Evolutionary conservation across 1,140 invertebrate species (phyloP), one percentile per base, ranked within the genome.

Genomic region (Macrostomum lignano): DNA sequence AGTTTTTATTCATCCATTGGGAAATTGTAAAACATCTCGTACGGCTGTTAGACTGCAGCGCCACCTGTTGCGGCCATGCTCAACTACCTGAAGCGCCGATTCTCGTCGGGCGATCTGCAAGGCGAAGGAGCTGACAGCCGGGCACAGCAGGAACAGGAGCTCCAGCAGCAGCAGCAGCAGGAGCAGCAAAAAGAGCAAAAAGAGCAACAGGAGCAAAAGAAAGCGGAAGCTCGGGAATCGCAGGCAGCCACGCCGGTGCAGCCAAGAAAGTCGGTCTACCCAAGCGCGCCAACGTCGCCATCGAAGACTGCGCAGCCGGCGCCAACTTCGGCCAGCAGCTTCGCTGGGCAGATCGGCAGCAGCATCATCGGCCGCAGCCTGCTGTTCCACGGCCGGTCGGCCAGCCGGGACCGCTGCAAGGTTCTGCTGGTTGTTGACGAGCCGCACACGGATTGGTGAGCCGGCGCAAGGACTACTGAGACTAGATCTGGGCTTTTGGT

Each of bases 371-470:
- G 41, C 41, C 9, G 37, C 42, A 2, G 15, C 39, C 17, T 20
- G 3, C 25, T 38, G 9, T 29, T 40, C 1, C 19, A 14, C 14
- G 64, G 64, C 21, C 70, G 74, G 7, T 63, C 71, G 7, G 79
- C 73, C 50, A 79, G 74, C 52, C 79, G 79, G 51, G 81, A 86
- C 47, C 67, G 72, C 43, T 78, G 78, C 51, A 78, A 86, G 44
- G 82, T 73, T n/a, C 60, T 93, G 15, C 62, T 94, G 5, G 77
- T 93, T 34, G 72, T 93, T 41, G 84, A 93, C 55, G 82, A 93
- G 53, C 78, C 81, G 48, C 84, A 88, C 57, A 91, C 81, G 31
- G 84, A 93, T 52, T 94, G 84, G 84, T 70, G 46, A 61, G n/a
- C n/a, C n/a, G n/a, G n/a, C n/a, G n/a, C n/a, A n/a, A n/a, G n/a